Conservation (phyloP, 2,888 invertebrate genomes). For the Andrena bucephala region DNA sequence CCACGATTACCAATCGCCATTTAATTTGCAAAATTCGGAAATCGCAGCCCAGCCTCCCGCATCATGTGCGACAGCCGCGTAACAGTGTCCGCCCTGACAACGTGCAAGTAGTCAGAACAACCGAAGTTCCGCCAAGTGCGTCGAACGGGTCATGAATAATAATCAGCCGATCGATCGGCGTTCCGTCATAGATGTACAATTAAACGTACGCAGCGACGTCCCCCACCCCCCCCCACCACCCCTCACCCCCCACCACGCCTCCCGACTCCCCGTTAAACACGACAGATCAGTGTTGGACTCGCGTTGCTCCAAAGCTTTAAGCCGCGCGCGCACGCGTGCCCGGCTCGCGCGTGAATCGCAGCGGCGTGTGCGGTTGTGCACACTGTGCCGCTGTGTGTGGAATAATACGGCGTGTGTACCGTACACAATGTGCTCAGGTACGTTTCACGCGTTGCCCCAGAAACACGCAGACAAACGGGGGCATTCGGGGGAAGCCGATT, state of each 20-base stretch:
- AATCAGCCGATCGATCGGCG: conserved; percentile 42
- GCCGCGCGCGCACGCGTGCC: conserved; percentile 18
- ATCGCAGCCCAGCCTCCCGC: not conserved
- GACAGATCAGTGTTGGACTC: conserved; percentile 12
- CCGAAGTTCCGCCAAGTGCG: conserved; percentile 22
- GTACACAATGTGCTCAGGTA: conserved; percentile 16
- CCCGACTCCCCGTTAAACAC: conserved; percentile 12
- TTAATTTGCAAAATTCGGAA: not conserved
- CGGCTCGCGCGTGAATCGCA: conserved; percentile 12
- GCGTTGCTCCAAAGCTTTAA: conserved; percentile 39
- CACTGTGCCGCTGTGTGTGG: not conserved
- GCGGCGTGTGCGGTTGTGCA: not conserved
- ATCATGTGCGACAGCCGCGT: not conserved
- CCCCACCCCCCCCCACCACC: not conserved
- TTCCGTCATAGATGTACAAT: conserved; percentile 36
- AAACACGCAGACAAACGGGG: conserved; percentile 38
- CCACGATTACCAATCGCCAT: not conserved
- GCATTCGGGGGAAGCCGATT: conserved; percentile 71
- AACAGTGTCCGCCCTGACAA: not conserved
- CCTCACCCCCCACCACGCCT: not conserved
- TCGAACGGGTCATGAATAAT: conserved; percentile 39
- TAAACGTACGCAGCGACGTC: conserved; percentile 28
- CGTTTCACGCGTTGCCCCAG: conserved; percentile 39
- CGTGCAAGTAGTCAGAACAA: conserved; percentile 10
- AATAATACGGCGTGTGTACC: not conserved